Base-by-base conservation (phyloP, 2,797 vertebrate genomes). In the Sebastes minor region DNA sequence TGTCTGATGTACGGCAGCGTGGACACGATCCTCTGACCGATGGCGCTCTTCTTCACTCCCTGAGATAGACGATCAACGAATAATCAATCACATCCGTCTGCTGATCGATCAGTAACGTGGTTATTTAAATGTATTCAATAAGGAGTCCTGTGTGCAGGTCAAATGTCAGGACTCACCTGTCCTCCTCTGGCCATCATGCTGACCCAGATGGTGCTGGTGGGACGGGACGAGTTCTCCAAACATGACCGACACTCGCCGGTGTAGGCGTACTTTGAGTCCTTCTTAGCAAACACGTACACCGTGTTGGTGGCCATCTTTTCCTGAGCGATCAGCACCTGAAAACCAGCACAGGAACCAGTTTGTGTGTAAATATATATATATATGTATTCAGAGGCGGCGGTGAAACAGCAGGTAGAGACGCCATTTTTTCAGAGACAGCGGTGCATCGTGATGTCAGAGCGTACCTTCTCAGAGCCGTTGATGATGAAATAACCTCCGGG, bases 231-330 rank as follows among this genome's bases (percentile, higher is more conserved):
- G 81, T 99, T 99, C 92, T 99, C 99, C 92, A 99, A 83, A 80
- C 99, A 99, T 38, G 98, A 99, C 20, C 99, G 96, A 61, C 99
- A 99, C 89, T 99, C 99, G 8, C 96, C 98, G 0, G 98, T 99
- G 94, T 99, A 99, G 2, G 99, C 99, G 2, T 99, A 99, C 85
- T 99, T 99, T 0, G 98, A 99, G 91, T 99, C 99, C 80, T 99
- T 99, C 94, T 99, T 99, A 74, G 99, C 97, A 86, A 99, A 99
- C 80, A 99, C 99, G 69, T 99, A 99, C 3, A 99, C 99, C 0
- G 99, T 99, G 92, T 99, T 99, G 82, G 98, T 99, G 83, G 99
- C 99, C 99, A 99, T 99, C 88, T 99, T 99, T 82, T 99, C 99
- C 90, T 99, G 99, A 66, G 99, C 99, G 46, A 99, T 99, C 82